Conservation (phyloP, 2,113 vertebrate genomes). For the Macquaria australasica region DNA sequence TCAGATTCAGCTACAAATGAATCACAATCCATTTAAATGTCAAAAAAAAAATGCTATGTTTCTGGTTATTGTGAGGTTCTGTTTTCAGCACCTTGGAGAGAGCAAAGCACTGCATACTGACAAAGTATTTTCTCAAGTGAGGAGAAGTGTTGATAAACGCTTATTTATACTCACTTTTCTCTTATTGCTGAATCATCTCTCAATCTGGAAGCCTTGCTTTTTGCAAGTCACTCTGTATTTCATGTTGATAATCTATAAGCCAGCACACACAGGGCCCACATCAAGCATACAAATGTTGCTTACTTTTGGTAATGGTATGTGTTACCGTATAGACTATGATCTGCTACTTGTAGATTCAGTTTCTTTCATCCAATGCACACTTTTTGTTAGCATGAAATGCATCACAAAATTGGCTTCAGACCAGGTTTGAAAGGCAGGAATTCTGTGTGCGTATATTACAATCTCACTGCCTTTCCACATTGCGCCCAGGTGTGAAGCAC, state of each 20-base stretch:
- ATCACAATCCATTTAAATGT: neutral
- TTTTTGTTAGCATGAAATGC: neutral
- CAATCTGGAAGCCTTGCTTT: neutral
- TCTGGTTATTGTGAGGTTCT: neutral
- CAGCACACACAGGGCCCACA: neutral
- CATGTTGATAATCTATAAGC: neutral
- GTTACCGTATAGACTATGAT: neutral
- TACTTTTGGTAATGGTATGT: neutral
- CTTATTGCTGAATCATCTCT: constrained; percentile 11
- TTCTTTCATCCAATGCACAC: neutral
- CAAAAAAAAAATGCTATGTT: neutral
- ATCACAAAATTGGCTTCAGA: neutral
- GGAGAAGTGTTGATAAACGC: neutral
- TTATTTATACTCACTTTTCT: neutral
- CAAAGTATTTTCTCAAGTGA: constrained; percentile 1
- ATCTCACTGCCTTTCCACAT: neutral
- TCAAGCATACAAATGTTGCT: neutral
- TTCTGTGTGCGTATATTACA: neutral
- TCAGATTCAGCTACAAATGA: neutral
- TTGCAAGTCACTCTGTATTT: neutral
- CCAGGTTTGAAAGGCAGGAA: neutral
- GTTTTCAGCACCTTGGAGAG: constrained; percentile 67
- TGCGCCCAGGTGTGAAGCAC: neutral
- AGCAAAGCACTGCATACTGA: neutral
- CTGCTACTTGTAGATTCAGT: neutral